Conservation (phyloP, 2,113 vertebrate genomes). For the Clinocottus analis region DNA sequence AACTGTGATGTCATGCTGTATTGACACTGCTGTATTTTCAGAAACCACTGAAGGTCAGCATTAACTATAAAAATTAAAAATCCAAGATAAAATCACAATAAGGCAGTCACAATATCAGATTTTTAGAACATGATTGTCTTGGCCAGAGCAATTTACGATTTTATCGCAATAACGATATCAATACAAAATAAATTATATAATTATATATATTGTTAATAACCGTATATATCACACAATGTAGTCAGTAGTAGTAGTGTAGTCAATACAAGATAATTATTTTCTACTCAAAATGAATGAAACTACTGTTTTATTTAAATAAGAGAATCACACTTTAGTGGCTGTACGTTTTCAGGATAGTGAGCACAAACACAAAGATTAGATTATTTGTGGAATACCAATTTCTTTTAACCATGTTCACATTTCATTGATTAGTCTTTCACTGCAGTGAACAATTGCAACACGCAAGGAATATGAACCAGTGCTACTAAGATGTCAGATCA, state of each 20-base stretch:
- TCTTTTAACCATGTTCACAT: slow-evolving; percentile 1
- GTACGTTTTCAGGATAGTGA: not conserved
- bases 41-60: not conserved
- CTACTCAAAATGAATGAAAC: not conserved
- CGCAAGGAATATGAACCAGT: slow-evolving; percentile 7
- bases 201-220: too few relatives aligned
- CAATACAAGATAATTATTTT: not conserved
- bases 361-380: not conserved
- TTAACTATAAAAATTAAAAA: not conserved
- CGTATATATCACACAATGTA: not conserved
- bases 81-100: too few relatives aligned
- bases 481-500: not conserved
- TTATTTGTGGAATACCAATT: slow-evolving; percentile 19
- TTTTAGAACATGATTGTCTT: too few relatives aligned
- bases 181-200: too few relatives aligned
- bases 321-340: not conserved
- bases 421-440: slow-evolving; percentile 24
- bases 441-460: not conserved
- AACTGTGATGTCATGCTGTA: not conserved
- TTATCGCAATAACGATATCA: too few relatives aligned
- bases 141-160: too few relatives aligned
- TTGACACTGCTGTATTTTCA: too few relatives aligned
- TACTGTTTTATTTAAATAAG: not conserved
- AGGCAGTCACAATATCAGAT: too few relatives aligned
- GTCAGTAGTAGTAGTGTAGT: slow-evolving; percentile 3